phyloP scores from a whole-genome alignment of 2,797 vertebrate species.

The Pelochelys cantorii region DNA sequence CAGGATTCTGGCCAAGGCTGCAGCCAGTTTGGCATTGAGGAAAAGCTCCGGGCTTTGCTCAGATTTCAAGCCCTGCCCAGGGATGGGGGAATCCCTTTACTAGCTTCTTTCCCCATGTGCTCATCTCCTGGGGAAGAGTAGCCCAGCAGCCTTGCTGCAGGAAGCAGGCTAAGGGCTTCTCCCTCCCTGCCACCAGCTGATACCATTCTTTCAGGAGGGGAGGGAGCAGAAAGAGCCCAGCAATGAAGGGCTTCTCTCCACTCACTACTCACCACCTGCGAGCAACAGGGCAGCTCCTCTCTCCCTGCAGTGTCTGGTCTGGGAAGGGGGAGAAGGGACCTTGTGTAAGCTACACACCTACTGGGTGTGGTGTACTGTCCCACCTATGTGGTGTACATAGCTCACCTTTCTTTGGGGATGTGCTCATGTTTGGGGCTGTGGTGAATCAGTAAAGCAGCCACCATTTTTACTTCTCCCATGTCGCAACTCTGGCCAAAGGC shows the following conservation, averaged over 20 bases:
- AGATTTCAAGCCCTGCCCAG: no score
- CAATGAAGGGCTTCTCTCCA: neutral
- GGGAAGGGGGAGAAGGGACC: neutral
- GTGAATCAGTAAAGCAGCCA: neutral
- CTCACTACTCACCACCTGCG: neutral
- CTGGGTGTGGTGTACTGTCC: no score
- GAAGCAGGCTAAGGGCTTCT: neutral
- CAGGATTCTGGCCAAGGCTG: neutral
- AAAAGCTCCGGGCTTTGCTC: rapidly evolving
- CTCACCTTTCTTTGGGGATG: neutral
- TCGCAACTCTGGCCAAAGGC: neutral
- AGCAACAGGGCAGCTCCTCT: neutral
- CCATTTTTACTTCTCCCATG: neutral
- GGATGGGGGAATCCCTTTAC: no score
- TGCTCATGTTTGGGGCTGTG: neutral
- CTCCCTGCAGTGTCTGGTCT: neutral
- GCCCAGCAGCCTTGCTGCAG: neutral
- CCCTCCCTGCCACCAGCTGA: no score
- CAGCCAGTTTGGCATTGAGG: neutral
- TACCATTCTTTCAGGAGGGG: no score
- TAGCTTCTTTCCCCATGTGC: no score
- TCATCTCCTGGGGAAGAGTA: no score
- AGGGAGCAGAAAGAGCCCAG: no score
- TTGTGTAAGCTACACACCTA: no score
- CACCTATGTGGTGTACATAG: neutral